Percentiles rank a stretch among this genome's conserved stretches.
phyloP scores from a whole-genome alignment of 2,888 invertebrate genomes.

The Cylloceria caligata region DNA sequence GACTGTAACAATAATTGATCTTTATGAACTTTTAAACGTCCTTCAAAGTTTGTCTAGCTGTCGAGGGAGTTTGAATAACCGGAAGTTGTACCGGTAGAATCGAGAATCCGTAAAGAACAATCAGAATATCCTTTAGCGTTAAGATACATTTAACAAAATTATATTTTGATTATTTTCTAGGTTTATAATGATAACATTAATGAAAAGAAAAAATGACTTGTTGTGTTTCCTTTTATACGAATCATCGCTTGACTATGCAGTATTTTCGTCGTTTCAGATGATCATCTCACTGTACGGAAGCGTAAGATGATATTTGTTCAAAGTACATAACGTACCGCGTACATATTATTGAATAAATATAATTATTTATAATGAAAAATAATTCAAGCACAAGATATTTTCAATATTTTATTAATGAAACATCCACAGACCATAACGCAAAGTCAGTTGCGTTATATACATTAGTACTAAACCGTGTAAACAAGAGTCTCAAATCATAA shows the following conservation, averaged over 20 bases:
- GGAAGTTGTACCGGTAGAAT: constrained; percentile 22
- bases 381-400: constrained; percentile 17
- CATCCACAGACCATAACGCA: constrained; percentile 67
- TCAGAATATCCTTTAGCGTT: neutral
- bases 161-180: neutral
- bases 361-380: neutral
- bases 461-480: constrained; percentile 61
- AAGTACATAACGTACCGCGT: neutral
- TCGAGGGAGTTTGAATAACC: constrained; percentile 29
- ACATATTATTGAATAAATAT: neutral
- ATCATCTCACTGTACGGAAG: neutral
- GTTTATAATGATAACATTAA: neutral
- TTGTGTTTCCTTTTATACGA: neutral
- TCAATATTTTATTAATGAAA: constrained; percentile 65
- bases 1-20: neutral
- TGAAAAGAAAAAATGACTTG: neutral
- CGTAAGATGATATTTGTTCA: neutral
- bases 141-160: neutral
- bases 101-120: neutral
- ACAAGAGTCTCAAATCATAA: constrained; percentile 52
- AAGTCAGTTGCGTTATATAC: constrained; percentile 60
- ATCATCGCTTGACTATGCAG: constrained; percentile 6
- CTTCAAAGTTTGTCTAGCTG: neutral
- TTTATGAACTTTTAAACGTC: neutral
- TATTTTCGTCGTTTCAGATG: constrained; percentile 20